phyloP scores from a whole-genome alignment of 2,113 vertebrate species.

The Sinosuthora webbiana region DNA sequence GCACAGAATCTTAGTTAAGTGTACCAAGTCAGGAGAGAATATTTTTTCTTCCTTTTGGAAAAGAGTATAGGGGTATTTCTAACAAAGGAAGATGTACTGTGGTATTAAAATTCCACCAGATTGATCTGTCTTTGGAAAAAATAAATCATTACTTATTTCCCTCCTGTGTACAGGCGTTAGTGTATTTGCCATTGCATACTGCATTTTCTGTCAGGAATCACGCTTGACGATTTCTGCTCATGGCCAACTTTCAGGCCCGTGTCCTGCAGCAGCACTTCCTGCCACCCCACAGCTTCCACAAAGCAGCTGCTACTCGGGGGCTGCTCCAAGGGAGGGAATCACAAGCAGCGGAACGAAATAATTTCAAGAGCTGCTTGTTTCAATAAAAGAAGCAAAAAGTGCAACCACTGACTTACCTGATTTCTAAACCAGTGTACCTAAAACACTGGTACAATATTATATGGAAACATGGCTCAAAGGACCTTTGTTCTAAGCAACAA shows the following conservation, averaged over 20 bases:
- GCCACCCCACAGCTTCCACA: not conserved
- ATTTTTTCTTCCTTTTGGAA: not conserved
- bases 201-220: not conserved
- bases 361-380: not conserved
- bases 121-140: not conserved
- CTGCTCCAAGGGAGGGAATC: not conserved
- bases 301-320: not conserved
- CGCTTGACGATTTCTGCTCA: not conserved
- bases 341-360: not conserved
- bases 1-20: not conserved
- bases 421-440: not conserved
- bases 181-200: too few species aligned
- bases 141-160: not conserved
- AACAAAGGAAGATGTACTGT: fast-evolving
- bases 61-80: not conserved
- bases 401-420: not conserved
- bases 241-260: not conserved
- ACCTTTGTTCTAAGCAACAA: not conserved
- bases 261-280: not conserved
- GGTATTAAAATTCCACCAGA: not conserved
- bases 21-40: not conserved
- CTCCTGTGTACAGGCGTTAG: not conserved
- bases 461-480: not conserved
- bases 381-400: not conserved
- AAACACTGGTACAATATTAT: not conserved